Evolutionary conservation across 2,797 vertebrate species (phyloP).

Genomic region (Fistularia commersonii): DNA sequence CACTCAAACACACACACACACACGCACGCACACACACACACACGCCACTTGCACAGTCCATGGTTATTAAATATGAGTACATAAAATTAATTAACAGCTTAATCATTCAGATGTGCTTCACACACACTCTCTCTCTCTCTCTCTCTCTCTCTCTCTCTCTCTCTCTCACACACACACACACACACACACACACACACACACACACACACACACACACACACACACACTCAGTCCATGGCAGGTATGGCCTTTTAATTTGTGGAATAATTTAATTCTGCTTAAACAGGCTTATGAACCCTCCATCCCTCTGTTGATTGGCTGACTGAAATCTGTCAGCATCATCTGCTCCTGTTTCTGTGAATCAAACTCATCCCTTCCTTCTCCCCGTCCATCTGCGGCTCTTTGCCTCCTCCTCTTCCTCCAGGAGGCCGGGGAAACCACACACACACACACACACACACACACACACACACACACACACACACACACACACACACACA

Average conservation of each 20-base stretch:
- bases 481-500: background rate
- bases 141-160: too few species aligned
- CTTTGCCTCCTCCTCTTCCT: conserved; percentile 48
- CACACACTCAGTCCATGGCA: conserved; percentile 38
- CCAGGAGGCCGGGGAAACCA: conserved; percentile 39
- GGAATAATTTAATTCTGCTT: conserved; percentile 64
- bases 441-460: background rate
- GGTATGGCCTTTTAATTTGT: conserved; percentile 62
- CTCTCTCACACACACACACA: conserved; percentile 2
- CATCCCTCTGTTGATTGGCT: conserved; percentile 51
- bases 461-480: background rate
- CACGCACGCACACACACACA: conserved; percentile 6
- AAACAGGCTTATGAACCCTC: conserved; percentile 48
- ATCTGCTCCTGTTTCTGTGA: conserved; percentile 59
- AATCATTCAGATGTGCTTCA: conserved; percentile 40
- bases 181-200: conserved; percentile 9
- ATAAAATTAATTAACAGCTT: conserved; percentile 70
- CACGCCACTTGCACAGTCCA: conserved; percentile 46
- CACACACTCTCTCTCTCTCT: too few species aligned
- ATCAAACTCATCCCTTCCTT: conserved; percentile 40
- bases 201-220: conserved; percentile 9
- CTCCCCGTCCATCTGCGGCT: conserved; percentile 23
- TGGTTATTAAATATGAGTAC: conserved; percentile 68
- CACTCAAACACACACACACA: background rate
- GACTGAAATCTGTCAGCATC: conserved; percentile 57